These are phyloP conservation scores for Melospiza melodia DNA, from an alignment of 2,113 vertebrate species.

Conservation along the genomic window DNA sequence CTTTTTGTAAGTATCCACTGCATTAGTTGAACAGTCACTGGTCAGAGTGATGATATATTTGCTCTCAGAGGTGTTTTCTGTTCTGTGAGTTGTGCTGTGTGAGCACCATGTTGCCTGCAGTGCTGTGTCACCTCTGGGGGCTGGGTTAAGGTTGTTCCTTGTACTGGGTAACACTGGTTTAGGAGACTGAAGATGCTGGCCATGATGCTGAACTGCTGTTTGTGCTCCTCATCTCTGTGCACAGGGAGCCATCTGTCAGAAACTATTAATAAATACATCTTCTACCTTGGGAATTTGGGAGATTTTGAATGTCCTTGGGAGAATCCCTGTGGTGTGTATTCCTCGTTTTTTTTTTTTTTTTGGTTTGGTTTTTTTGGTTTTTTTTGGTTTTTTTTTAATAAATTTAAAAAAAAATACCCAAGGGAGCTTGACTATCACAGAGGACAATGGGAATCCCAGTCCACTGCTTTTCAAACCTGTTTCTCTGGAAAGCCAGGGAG, in stretches of 20 bases:
- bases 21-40: neutral
- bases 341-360: no score
- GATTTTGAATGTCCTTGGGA: neutral
- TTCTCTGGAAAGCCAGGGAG: neutral
- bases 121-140: neutral
- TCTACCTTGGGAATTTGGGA: neutral
- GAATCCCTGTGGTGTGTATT: neutral
- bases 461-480: neutral
- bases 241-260: neutral
- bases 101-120: neutral
- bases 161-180: neutral
- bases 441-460: neutral
- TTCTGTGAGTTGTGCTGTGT: fast-evolving
- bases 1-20: neutral
- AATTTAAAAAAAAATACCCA: neutral
- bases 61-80: neutral
- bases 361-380: no score
- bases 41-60: neutral
- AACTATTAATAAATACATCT: neutral
- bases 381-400: no score
- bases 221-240: neutral
- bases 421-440: neutral
- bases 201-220: fast-evolving
- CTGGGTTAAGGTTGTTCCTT: neutral
- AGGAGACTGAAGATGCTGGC: neutral